A percentile compares a stretch with the other conserved stretches of the same genome.
Evolutionary conservation across 1,140 invertebrate genomes (phyloP).

Genomic region (Calliphora vicina): DNA sequence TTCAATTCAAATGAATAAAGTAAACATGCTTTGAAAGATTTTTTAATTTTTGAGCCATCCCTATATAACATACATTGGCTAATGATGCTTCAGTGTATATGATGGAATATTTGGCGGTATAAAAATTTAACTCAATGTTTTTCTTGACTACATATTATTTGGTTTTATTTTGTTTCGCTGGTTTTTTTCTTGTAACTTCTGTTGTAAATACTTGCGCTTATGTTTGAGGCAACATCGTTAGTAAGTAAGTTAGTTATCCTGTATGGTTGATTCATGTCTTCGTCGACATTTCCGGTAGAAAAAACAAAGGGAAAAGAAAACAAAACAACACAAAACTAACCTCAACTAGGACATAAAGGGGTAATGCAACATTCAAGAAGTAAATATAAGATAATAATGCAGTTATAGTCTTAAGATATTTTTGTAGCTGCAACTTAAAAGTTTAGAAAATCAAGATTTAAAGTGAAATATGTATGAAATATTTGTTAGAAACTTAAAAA

Average conservation of each 20-base stretch:
- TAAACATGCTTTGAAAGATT: no score
- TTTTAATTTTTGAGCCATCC: no score
- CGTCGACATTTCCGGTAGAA: background rate
- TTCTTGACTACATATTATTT: background rate
- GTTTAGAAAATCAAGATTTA: no score
- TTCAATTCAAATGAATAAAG: no score
- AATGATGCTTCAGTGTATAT: background rate
- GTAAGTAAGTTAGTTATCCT: background rate
- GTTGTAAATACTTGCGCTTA: background rate
- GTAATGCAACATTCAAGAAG: no score
- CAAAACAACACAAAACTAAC: background rate
- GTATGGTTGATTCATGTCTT: background rate
- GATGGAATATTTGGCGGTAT: background rate
- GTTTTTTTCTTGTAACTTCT: background rate
- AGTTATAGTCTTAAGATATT: no score
- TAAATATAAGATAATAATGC: no score
- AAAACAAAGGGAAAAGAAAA: background rate
- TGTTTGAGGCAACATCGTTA: background rate
- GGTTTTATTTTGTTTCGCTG: background rate
- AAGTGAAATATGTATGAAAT: no score
- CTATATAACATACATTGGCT: background rate
- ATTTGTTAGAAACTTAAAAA: no score
- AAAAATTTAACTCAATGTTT: background rate
- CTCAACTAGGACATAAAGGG: background rate
- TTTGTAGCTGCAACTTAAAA: no score